Base-by-base conservation (phyloP, 2,888 invertebrate species). In the Lasioglossum villosulum region DNA sequence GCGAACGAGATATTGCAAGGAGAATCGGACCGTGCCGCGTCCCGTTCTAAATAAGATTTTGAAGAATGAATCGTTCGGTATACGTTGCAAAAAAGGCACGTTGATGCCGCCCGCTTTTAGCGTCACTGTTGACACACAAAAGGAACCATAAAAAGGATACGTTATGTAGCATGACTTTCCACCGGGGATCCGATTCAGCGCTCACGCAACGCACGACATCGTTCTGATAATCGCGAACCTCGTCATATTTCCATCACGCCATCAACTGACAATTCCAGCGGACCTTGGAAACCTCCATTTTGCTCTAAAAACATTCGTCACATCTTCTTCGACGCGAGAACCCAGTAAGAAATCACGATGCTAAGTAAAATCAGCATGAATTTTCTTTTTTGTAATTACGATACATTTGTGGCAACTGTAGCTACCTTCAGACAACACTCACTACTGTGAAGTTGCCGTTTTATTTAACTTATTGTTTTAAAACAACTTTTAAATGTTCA, bases 1-100 rank as follows among this genome's bases (percentile, higher is more conserved):
- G 56, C 34, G 42, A 75, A 39, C 78, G 78, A 83, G 80, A 76
- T 84, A 84, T 79, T 70, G 48, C 79, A 68, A 30, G 80, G 75
- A 37, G 72, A 78, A 83, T 80, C 71, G 74, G 63, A 68, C n/a
- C n/a, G 73, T 68, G 34, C 34, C 66, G 39, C 5, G 27, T 76
- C 63, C 27, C 30, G 59, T 27, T 75, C 23, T 75, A 66, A 85
- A 82, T 88, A 37, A 56, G 66, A 80, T 84, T 48, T 30, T 48
- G 52, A 70, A 79, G 81, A 71, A 86, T 63, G 63, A 74, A 73
- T 39, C 45, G 45, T 80, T 84, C 37, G 34, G 37, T 16, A 52
- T 48, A 37, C 8, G 52, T 30, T 14, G 27, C 30, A 19, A 30
- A 16, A 52, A 72, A 8, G 45, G 14, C 34, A 59, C 19, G 48